Evolutionary conservation across 2,113 vertebrate species (phyloP).

Genomic region (Tor tambroides): DNA sequence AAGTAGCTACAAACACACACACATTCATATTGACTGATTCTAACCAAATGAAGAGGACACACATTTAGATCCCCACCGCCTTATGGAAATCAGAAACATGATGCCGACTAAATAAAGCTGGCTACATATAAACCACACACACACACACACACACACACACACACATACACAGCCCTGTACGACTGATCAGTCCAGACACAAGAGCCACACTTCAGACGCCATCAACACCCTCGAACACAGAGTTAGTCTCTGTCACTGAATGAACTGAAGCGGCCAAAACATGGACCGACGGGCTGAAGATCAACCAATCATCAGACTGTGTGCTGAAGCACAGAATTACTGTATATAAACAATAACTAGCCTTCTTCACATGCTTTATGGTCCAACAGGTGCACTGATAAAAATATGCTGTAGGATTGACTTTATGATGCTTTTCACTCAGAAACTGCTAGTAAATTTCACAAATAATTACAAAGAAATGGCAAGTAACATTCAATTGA

Average conservation of each 20-base stretch:
- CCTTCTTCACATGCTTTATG: not conserved
- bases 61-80: not conserved
- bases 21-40: not conserved
- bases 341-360: not conserved
- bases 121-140: not conserved
- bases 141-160: not conserved
- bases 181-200: not conserved
- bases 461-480: not conserved
- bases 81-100: not conserved
- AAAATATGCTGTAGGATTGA: not conserved
- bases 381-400: not conserved
- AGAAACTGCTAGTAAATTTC: not conserved
- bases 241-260: not conserved
- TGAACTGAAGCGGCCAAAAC: not conserved
- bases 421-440: not conserved
- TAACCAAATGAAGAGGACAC: slow-evolving; percentile 1
- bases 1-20: not conserved
- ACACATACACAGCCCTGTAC: not conserved
- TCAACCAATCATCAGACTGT: not conserved
- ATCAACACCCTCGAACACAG: slow-evolving; percentile 1
- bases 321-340: not conserved
- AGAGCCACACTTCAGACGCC: not conserved
- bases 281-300: not conserved
- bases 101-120: not conserved
- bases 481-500: not conserved